Percentiles rank a stretch among this genome's conserved stretches.
These are phyloP conservation scores for Tachysurus vachellii DNA, from an alignment of 2,113 vertebrate genomes.

Conservation along the genomic window DNA sequence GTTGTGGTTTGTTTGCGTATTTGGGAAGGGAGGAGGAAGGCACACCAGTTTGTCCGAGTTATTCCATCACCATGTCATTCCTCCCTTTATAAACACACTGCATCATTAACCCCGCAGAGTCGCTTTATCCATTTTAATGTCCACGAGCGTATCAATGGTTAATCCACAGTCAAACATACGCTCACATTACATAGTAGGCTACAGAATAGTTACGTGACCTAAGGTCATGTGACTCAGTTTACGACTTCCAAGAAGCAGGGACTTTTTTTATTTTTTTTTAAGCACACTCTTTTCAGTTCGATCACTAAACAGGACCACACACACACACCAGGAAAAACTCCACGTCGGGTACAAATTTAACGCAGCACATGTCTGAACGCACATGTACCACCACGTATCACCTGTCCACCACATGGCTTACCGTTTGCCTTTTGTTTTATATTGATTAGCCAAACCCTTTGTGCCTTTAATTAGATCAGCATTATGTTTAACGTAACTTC, in stretches of 20 bases:
- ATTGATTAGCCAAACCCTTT: constrained; percentile 22
- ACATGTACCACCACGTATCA: not conserved
- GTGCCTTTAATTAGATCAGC: constrained; percentile 21
- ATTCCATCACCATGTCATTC: constrained; percentile 39
- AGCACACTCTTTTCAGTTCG: not conserved
- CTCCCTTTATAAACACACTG: constrained; percentile 39
- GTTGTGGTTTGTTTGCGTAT: constrained; percentile 17
- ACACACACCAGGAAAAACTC: too few relatives aligned
- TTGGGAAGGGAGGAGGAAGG: not conserved
- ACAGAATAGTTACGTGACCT: not conserved
- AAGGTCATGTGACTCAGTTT: constrained; percentile 10
- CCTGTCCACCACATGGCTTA: not conserved
- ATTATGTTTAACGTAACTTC: not conserved
- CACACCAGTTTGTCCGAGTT: constrained; percentile 6
- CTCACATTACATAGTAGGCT: constrained; percentile 9
- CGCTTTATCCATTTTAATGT: constrained; percentile 17
- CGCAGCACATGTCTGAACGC: not conserved
- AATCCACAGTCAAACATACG: constrained; percentile 23
- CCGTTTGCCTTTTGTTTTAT: not conserved
- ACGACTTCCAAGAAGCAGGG: constrained; percentile 5
- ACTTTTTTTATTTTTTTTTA: not conserved
- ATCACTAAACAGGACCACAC: not conserved
- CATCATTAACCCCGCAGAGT: constrained; percentile 10
- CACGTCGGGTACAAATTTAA: constrained; percentile 2
- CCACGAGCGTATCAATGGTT: constrained; percentile 28